Base-by-base conservation (phyloP, 37 sponge, comb jelly and placozoan species). In the Crambe crambe region DNA sequence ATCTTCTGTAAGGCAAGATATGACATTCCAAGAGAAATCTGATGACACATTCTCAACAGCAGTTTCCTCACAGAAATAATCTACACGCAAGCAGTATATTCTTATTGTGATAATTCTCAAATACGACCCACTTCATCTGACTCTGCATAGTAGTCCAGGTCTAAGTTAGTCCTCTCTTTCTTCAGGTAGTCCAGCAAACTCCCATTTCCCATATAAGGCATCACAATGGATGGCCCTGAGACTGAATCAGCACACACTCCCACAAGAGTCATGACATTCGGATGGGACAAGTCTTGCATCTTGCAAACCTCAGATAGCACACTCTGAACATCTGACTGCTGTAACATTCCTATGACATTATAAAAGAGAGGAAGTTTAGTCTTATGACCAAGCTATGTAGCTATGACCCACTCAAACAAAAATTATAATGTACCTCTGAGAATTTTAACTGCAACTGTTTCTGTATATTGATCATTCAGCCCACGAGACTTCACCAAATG, bases 181-280 rank as follows among this genome's bases (percentile, higher is more conserved):
- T 73, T 73, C 10, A 82, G 56, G 74, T 82, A 82, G 35, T 38
- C 29, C n/a, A 74, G 83, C 18, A 82, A 37, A 36, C 74, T 82
- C 10, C 83, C 83, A 82, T 82, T 82, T 31, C 41, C 83, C 83
- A 82, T 82, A 63, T 51, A 82, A 3, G 83, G 83, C 74, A 82
- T 73, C 25, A 82, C 66, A 29, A 82, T 41, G 42, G 58, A 51
- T 10, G 72, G 71, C 0, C 56, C 74, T 0, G 47, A 47, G 21
- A 30, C 66, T 23, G 62, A 44, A 42, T 73, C 64, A 37, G 72
- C 36, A 64, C 74, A 82, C 66, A 82, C 74, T 41, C 83, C 83
- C n/a, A 82, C 58, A 35, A 82, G 74, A 35, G 63, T 62, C 83
- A 82, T 82, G 40, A 82, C 74, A 62, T 82, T 47, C 6, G 74